Evolutionary conservation across 1,140 invertebrate species (phyloP), one percentile per base, ranked within the genome.

Genomic region (Monomorium pharaonis): DNA sequence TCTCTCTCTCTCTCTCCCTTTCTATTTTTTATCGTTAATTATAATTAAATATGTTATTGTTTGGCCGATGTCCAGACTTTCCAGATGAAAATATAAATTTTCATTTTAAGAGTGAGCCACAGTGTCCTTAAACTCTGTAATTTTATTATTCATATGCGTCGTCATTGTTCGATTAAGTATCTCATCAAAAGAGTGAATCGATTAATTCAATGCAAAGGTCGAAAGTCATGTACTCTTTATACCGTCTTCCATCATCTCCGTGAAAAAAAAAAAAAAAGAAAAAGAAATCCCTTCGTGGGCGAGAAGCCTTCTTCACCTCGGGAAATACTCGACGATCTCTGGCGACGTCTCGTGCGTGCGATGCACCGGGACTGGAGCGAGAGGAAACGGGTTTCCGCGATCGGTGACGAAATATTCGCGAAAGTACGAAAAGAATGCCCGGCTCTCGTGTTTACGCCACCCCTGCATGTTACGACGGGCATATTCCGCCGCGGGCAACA

Each of bases 381-480:
- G 60, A 33, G 12, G n/a, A 12, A 9, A 12, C 18, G 24, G 62
- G 49, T 42, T 81, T 81, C 37, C 63, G 37, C 60, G 76, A 14
- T 69, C 63, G n/a, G 76, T 58, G 49, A 81, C 72, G 49, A 88
- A 42, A 80, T 85, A 85, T 75, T 74, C 58, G 86, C 60, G 47
- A 18, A 76, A 70, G 63, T 76, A 89, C 72, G 87, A 49, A 58
- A 60, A 80, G 91, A 89, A 91, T 91, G 86, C 74, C 70, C 78
- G 76, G 72, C 49, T 86, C 81, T 83, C 87, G 80, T 92, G 91
- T 93, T 93, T 90, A 89, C 92, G 89, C 70, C 85, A 86, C 88
- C 78, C 89, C 86, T 87, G 88, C 84, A 89, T 88, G 91, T 92
- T 92, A 91, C 89, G 90, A 90, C 86, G 84, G n/a, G 87, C 88